Percentiles rank a stretch among this genome's conserved stretches.
Conservation (phyloP, 2,113 vertebrate species). For the Hippolais icterina region DNA sequence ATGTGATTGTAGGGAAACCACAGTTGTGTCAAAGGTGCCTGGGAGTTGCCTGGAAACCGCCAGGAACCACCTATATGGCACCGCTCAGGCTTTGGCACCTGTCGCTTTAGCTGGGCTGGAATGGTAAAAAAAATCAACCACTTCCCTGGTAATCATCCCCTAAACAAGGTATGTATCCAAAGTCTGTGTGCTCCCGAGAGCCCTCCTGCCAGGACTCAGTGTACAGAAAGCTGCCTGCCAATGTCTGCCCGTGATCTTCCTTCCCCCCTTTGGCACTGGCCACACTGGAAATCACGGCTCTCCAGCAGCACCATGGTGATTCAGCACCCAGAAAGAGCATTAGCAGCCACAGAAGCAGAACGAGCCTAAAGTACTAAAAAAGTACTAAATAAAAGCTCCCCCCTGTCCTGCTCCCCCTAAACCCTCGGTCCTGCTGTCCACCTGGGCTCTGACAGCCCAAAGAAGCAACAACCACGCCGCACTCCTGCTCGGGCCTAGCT, state of each 20-base stretch:
- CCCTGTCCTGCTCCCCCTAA: background rate
- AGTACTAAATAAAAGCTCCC: background rate
- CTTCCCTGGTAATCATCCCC: background rate
- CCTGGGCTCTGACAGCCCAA: fast-evolving
- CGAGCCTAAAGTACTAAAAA: background rate
- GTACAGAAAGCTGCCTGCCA: background rate
- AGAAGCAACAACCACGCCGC: no score
- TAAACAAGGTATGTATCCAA: background rate
- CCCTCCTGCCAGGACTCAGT: background rate
- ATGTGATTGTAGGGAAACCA: fast-evolving
- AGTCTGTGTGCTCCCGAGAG: fast-evolving
- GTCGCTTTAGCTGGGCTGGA: fast-evolving
- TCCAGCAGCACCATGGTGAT: fast-evolving
- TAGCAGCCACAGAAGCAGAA: background rate
- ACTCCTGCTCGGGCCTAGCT: fast-evolving
- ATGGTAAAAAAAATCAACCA: background rate
- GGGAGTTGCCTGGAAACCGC: background rate
- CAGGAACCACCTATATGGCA: fast-evolving
- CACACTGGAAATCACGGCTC: fast-evolving
- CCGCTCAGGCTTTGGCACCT: fast-evolving
- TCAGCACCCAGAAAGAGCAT: background rate
- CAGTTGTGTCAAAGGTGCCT: background rate
- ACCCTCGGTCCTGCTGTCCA: background rate
- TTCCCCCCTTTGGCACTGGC: fast-evolving
- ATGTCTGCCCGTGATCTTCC: background rate